Base-by-base conservation (phyloP, 1,140 invertebrate species). In the Hyles euphorbiae region DNA sequence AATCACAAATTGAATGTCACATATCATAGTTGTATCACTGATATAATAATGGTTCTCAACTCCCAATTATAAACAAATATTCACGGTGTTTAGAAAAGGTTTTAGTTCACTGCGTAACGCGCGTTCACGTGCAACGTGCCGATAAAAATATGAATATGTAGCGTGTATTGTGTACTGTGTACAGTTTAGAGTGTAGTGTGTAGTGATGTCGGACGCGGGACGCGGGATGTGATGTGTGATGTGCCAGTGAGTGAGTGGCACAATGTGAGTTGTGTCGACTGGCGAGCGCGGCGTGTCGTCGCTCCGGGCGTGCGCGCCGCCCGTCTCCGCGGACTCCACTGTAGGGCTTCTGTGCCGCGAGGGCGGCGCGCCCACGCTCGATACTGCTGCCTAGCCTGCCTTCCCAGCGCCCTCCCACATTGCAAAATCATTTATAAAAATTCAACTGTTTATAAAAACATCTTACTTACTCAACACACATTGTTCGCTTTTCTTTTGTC, bases 311-410 rank as follows among this genome's bases (percentile, higher is more conserved):
- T 76, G 75, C 74, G 70, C 73, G 58, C 60, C 70, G 57, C 65
- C 60, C 61, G 72, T 75, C 68, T 69, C 72, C 63, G 61, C 74
- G 64, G 67, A 81, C 78, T 81, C 68, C 60, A 76, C 75, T 76
- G 67, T 82, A 76, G 77, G 74, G 78, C 78, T 81, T 78, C 78
- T 59, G 64, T 59, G 61, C 68, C 73, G 74, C 78, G 76, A 67
- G 80, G 78, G 80, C 82, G 79, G 73, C 82, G 78, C 81, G 78
- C 81, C 82, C 80, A 84, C 83, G 84, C 80, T 87, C 84, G 74
- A 85, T 86, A 85, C 75, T 74, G 76, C 76, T 76, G 76, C 82
- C 81, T 72, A 76, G 75, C 79, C 72, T 76, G 78, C 82, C 81
- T 72, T 77, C 76, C 79, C 72, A 73, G 65, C 77, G 71, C 81